These are phyloP conservation scores for Eleginops maclovinus DNA, from an alignment of 2,113 vertebrate species.

Conservation along the genomic window DNA sequence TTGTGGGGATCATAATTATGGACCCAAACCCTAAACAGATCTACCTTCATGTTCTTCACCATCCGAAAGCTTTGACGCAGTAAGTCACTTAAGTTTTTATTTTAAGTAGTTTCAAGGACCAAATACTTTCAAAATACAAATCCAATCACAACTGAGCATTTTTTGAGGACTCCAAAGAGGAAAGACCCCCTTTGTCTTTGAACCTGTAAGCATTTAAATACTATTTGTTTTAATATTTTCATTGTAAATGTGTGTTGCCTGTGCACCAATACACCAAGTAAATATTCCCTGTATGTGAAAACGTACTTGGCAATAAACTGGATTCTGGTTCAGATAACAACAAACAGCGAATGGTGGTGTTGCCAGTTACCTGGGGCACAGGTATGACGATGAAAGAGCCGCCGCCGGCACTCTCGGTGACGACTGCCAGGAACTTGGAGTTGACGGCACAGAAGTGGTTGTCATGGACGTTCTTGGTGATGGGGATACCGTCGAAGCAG, in stretches of 20 bases:
- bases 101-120: background rate
- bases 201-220: background rate
- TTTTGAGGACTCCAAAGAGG: background rate
- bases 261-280: too few species aligned
- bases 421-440: constrained; percentile 92
- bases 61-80: background rate
- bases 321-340: background rate
- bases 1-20: constrained; percentile 10
- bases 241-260: too few species aligned
- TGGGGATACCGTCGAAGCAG: constrained; percentile 95
- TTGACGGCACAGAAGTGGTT: constrained; percentile 99
- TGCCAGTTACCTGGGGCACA: constrained; percentile 88
- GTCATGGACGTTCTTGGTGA: constrained; percentile 99
- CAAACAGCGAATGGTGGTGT: background rate
- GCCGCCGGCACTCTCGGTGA: constrained; percentile 94
- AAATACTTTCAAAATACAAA: background rate
- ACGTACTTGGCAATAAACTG: too few species aligned
- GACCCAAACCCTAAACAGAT: background rate
- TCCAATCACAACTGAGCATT: too few species aligned
- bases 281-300: too few species aligned
- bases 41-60: background rate
- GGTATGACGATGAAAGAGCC: constrained; percentile 96
- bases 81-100: background rate
- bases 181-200: background rate
- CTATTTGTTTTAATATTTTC: too few species aligned